Base-by-base conservation (phyloP, 2,888 invertebrate genomes). In the Latrodectus hesperus region DNA sequence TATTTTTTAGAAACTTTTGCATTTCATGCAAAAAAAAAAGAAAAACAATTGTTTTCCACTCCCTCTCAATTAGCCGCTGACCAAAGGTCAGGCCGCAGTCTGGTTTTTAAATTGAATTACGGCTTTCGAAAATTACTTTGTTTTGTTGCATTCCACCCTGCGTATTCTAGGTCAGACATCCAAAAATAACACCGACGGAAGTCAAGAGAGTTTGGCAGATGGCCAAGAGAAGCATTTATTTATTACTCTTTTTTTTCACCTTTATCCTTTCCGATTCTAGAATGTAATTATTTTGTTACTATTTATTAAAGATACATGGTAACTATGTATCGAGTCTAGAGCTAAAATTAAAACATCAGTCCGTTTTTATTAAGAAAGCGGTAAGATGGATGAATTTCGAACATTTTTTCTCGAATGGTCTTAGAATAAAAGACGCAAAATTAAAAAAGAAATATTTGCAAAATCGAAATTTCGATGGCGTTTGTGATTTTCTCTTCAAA, bases 111-210 rank as follows among this genome's bases (percentile, higher is more conserved):
- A 60, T 60, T 60, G n/a, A 60, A 81, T 55, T 81, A 53, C 65
- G 52, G 51, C 80, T 65, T 49, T 72, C 12, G 38, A 10, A 17
- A 71, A 17, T 77, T 52, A 22, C 67, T 52, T 51, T 75, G 53
- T 52, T 68, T 38, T 52, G 22, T 53, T 80, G 51, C 55, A 38
- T 38, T 17, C 65, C 26, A 17, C 53, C 26, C 12, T 70, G 53
- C 14, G 67, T 52, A 11, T 67, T 73, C 65, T 26, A 81, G 81
- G 81, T 81, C 81, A 73, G 71, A 73, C 51, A 65, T 26, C 82
- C 52, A 70, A 75, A 82, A 82, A 82, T 82, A 82, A 49, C 74
- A 38, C 17, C 60, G 67, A 49, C 68, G 65, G 82, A 68, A 49
- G 75, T 26, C 17, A 68, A 22, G 26, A 53, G 53, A 53, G 55